These are phyloP conservation scores for Pantherophis guttatus DNA, from an alignment of 2,113 vertebrate species.

Conservation along the genomic window DNA sequence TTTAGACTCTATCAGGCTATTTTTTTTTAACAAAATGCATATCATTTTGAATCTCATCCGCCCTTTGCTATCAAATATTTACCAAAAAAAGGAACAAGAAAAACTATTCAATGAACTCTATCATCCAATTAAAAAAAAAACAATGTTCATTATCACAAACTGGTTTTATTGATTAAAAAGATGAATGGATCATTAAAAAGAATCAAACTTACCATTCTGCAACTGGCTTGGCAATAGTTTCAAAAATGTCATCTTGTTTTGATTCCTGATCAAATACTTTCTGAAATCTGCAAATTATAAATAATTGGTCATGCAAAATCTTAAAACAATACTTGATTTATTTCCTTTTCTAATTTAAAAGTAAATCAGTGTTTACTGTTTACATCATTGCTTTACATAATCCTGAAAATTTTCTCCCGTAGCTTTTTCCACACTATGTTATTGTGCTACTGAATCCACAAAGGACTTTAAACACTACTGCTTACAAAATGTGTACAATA, in stretches of 20 bases:
- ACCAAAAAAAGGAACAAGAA: neutral
- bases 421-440: constrained; percentile 51
- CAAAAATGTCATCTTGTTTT: constrained; percentile 91
- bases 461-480: constrained; percentile 68
- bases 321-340: constrained; percentile 63
- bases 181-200: neutral
- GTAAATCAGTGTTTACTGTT: constrained; percentile 63
- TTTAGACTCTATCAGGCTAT: neutral
- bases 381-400: constrained; percentile 72
- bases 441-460: constrained; percentile 63
- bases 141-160: neutral
- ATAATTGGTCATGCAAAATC: constrained; percentile 54
- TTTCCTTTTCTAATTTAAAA: constrained; percentile 55
- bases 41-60: neutral
- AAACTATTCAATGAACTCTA: neutral
- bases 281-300: constrained; percentile 85
- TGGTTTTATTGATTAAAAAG: neutral
- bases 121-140: neutral
- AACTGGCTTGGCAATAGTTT: constrained; percentile 89
- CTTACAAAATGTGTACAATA: constrained; percentile 73
- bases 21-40: neutral
- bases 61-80: neutral
- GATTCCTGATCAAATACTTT: constrained; percentile 88
- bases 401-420: constrained; percentile 70
- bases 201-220: constrained; percentile 85